Evolutionary conservation across 35 echinoderm and acorn worm genomes (phyloP).

Genomic region (Lytechinus pictus): DNA sequence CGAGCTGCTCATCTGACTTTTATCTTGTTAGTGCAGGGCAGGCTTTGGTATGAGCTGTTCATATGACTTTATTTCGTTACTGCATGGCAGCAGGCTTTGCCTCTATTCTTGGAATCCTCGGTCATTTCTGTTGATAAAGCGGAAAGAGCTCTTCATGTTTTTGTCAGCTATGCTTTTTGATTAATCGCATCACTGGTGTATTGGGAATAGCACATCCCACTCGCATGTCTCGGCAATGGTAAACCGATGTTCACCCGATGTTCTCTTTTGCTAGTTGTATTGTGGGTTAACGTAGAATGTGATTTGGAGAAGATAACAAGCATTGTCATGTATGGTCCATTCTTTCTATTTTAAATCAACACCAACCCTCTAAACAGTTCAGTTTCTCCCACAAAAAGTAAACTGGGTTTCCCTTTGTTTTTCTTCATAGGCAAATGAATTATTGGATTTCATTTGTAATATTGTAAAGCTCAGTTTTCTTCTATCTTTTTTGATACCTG

Average conservation of each 20-base stretch:
- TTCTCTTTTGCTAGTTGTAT: not conserved
- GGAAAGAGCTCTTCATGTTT: not conserved
- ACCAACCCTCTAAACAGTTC: too few species aligned
- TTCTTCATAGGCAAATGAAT: too few species aligned
- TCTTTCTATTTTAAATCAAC: too few species aligned
- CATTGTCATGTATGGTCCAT: too few species aligned
- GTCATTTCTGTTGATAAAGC: not conserved
- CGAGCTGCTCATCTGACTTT: not conserved
- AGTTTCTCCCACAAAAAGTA: too few species aligned
- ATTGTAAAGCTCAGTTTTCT: too few species aligned
- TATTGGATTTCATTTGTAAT: too few species aligned
- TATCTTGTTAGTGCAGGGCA: not conserved
- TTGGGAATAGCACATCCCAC: not conserved
- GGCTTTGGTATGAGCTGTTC: not conserved
- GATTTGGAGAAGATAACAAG: too few species aligned
- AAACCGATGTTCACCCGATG: not conserved
- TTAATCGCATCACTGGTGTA: not conserved
- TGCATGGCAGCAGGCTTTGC: not conserved
- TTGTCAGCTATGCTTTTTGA: not conserved
- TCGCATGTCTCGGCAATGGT: not conserved
- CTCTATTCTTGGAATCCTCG: not conserved
- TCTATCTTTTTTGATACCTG: too few species aligned
- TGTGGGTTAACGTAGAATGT: not conserved
- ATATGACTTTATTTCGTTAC: not conserved
- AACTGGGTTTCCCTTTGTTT: too few species aligned